These are phyloP conservation scores for Seriola dumerili DNA, from an alignment of 2,113 vertebrate species.

Conservation along the genomic window DNA sequence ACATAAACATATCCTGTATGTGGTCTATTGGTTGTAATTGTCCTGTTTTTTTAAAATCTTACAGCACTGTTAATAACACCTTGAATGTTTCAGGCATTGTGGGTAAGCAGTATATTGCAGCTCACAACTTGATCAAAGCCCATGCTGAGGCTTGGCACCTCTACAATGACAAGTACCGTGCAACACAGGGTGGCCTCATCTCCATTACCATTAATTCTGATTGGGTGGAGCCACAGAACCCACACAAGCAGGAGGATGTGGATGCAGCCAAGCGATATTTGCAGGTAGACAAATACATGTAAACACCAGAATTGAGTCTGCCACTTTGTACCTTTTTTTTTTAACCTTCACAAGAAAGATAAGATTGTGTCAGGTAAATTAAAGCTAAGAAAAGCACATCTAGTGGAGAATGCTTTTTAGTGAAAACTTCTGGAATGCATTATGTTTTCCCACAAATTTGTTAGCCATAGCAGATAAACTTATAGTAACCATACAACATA, in stretches of 20 bases:
- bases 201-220: slow-evolving; percentile 51
- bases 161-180: slow-evolving; percentile 41
- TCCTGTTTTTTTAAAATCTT: background rate
- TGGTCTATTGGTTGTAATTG: background rate
- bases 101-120: slow-evolving; percentile 42
- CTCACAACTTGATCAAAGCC: slow-evolving; percentile 55
- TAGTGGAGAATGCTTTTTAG: no score
- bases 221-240: slow-evolving; percentile 39
- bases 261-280: slow-evolving; percentile 33
- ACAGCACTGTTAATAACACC: background rate
- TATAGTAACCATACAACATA: background rate
- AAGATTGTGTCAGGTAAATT: no score
- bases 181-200: slow-evolving; percentile 29
- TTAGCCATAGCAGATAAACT: no score
- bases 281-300: slow-evolving; percentile 18
- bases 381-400: no score
- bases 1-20: background rate
- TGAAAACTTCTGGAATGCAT: no score
- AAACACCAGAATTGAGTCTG: background rate
- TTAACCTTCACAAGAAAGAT: no score
- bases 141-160: slow-evolving; percentile 52
- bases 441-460: no score
- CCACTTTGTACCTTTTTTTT: no score
- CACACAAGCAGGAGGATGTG: slow-evolving; percentile 44
- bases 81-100: slow-evolving; percentile 28